Conservation (phyloP, 2,888 invertebrate genomes). For the Lasioglossum leucozonium region DNA sequence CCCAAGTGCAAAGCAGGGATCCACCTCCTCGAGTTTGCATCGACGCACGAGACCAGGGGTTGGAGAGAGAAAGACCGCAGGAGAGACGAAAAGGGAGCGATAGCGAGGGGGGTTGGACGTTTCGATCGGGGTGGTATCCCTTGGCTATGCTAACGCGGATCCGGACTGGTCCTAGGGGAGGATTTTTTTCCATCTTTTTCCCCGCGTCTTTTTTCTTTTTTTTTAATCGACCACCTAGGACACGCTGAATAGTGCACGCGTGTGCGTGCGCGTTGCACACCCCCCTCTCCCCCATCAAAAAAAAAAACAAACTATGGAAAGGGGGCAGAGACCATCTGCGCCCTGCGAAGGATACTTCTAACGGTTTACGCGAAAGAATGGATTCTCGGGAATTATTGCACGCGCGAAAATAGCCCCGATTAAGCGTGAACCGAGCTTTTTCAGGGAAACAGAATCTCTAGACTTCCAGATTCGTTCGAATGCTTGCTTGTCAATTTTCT, state of each 20-base stretch:
- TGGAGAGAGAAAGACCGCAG: not conserved
- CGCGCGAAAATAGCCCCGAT: not conserved
- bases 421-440: not conserved
- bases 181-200: conserved; percentile 77
- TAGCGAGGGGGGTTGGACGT: conserved; percentile 51
- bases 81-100: not conserved
- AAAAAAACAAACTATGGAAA: conserved; percentile 26
- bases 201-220: conserved; percentile 40
- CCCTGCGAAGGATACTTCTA: conserved; percentile 66
- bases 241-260: conserved; percentile 65
- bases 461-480: not conserved
- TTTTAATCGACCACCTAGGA: conserved; percentile 55
- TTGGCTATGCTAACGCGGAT: conserved; percentile 71
- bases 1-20: conserved; percentile 51
- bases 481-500: not conserved
- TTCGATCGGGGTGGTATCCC: conserved; percentile 72
- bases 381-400: conserved; percentile 29
- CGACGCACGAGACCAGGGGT: conserved; percentile 44
- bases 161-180: conserved; percentile 76
- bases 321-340: conserved; percentile 69
- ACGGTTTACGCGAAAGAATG: conserved; percentile 49
- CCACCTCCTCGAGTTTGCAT: conserved; percentile 65
- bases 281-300: too few species aligned
- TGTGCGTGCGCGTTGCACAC: conserved; percentile 45
- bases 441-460: not conserved